phyloP scores from a whole-genome alignment of 1,140 invertebrate species.

The Drosophila grimshawi region DNA sequence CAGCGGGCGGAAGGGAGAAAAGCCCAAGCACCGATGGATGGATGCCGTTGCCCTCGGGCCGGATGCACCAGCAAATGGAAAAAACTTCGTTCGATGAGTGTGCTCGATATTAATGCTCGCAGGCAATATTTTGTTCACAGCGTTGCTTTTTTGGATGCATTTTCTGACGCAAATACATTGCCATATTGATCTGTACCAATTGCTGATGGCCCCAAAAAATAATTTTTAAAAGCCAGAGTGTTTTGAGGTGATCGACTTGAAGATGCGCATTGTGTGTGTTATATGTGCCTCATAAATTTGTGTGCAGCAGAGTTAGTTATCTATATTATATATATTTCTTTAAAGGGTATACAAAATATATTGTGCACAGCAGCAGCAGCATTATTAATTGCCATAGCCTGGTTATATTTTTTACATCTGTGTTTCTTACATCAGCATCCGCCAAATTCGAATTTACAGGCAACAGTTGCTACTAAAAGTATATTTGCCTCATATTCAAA shows the following conservation, averaged over 20 bases:
- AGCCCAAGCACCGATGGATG: slow-evolving; percentile 11
- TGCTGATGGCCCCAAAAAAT: slow-evolving; percentile 5
- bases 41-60: slow-evolving; percentile 41
- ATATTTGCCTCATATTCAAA: slow-evolving; percentile 57
- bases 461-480: slow-evolving; percentile 27
- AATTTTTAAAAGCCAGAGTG: background rate
- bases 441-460: slow-evolving; percentile 30
- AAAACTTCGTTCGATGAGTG: slow-evolving; percentile 20
- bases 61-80: slow-evolving; percentile 25
- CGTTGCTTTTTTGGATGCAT: slow-evolving; percentile 7
- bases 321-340: background rate
- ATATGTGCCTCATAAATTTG: too few relatives aligned
- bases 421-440: slow-evolving; percentile 61
- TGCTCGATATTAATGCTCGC: slow-evolving; percentile 15
- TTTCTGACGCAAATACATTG: slow-evolving; percentile 36
- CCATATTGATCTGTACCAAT: slow-evolving; percentile 32
- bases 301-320: too few relatives aligned
- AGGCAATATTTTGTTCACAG: slow-evolving; percentile 7
- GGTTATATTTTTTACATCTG: slow-evolving; percentile 56
- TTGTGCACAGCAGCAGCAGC: slow-evolving; percentile 1
- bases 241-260: background rate
- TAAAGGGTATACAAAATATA: background rate
- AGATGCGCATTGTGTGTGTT: background rate
- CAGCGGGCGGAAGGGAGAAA: slow-evolving; percentile 6
- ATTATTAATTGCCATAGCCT: slow-evolving; percentile 57